Evolutionary conservation across 2,797 vertebrate genomes (phyloP).

Genomic region (Sorex maritimensis): DNA sequence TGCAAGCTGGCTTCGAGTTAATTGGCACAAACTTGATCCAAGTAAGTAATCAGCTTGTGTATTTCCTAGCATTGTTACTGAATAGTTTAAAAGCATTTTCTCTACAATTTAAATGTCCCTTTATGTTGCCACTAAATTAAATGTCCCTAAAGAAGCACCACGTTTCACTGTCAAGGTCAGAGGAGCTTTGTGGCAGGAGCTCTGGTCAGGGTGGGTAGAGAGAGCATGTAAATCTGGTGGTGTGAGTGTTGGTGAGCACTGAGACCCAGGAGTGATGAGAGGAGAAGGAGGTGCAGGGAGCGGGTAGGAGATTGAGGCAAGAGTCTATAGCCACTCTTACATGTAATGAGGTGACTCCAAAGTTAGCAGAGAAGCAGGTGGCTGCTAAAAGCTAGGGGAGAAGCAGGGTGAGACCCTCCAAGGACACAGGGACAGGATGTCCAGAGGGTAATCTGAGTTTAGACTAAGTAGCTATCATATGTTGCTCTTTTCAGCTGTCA

Average conservation of each 20-base stretch:
- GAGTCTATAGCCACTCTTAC: background rate
- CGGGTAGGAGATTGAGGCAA: background rate
- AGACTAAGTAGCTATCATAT: too few relatives aligned
- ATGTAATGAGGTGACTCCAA: too few relatives aligned
- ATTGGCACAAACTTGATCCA: background rate
- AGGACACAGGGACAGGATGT: too few relatives aligned
- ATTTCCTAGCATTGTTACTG: background rate
- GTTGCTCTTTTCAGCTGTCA: too few relatives aligned
- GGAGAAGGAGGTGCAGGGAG: background rate
- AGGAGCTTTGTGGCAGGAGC: background rate
- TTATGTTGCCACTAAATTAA: background rate
- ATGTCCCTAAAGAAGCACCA: constrained; percentile 26
- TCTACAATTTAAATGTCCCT: constrained; percentile 26
- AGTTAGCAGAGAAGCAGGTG: too few relatives aligned
- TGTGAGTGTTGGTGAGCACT: background rate
- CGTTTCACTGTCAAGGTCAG: constrained; percentile 4
- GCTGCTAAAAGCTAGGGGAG: too few relatives aligned
- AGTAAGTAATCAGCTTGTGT: background rate
- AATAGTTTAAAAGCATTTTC: constrained; percentile 32
- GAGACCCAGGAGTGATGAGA: background rate
- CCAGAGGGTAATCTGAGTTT: too few relatives aligned
- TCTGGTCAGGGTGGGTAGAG: background rate
- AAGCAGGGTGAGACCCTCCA: too few relatives aligned
- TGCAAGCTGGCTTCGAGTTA: too few relatives aligned
- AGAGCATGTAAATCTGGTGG: background rate